Evolutionary conservation across 2,888 invertebrate genomes (phyloP).

Genomic region (Scrobipalpa costella): DNA sequence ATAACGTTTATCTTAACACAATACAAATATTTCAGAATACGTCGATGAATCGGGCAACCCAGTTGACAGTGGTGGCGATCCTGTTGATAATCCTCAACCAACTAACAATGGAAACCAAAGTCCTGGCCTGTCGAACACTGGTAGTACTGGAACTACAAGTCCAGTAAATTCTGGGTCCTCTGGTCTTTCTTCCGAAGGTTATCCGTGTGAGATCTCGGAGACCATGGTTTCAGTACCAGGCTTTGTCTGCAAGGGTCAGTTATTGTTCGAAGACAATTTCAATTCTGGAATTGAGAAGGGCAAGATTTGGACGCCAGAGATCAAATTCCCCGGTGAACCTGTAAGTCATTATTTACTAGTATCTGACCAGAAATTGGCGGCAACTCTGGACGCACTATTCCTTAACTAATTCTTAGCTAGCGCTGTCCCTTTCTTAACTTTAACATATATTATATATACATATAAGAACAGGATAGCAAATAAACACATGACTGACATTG

Average conservation of each 20-base stretch:
- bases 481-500: too few relatives aligned
- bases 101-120: neutral
- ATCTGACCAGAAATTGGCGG: too few relatives aligned
- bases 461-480: too few relatives aligned
- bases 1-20: too few relatives aligned
- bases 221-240: conserved; percentile 58
- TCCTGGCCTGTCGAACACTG: neutral
- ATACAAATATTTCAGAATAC: conserved; percentile 48
- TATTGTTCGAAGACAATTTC: conserved; percentile 84
- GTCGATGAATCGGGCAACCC: conserved; percentile 63
- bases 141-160: neutral
- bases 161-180: conserved; percentile 21
- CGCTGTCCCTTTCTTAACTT: too few relatives aligned
- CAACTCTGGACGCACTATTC: too few relatives aligned
- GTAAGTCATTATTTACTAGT: conserved; percentile 67
- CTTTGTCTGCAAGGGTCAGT: conserved; percentile 77
- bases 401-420: too few relatives aligned
- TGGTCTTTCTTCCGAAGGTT: conserved; percentile 34
- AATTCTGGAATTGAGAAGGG: conserved; percentile 62
- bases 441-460: too few relatives aligned
- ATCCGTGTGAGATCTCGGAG: conserved; percentile 61
- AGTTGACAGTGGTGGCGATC: conserved; percentile 34
- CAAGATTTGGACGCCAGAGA: conserved; percentile 79
- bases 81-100: neutral
- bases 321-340: conserved; percentile 82